Evolutionary conservation across 2,888 invertebrate genomes (phyloP).

Genomic region (Eupithecia subfuscata): DNA sequence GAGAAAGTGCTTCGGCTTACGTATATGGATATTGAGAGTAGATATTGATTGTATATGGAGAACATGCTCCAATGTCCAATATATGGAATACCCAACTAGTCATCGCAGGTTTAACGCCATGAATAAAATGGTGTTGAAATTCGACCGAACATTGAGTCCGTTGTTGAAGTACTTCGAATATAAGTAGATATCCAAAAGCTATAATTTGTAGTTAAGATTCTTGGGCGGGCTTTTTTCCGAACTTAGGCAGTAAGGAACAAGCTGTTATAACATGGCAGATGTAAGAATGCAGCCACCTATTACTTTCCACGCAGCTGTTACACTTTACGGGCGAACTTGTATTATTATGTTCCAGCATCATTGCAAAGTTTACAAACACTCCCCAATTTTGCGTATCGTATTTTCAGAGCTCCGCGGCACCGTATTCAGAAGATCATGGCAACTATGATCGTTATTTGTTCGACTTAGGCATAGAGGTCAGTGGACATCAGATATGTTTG

Average conservation of each 20-base stretch:
- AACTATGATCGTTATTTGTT: background rate
- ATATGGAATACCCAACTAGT: conserved; percentile 7
- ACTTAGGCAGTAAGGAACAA: background rate
- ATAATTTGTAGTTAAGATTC: background rate
- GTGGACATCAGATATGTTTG: background rate
- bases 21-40: no score
- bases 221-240: background rate
- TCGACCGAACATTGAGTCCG: background rate
- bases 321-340: conserved; percentile 76
- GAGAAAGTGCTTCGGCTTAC: background rate
- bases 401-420: background rate
- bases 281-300: conserved; percentile 53
- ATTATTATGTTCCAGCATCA: conserved; percentile 74
- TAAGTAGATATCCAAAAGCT: background rate
- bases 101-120: background rate
- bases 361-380: conserved; percentile 66
- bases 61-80: background rate
- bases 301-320: conserved; percentile 78
- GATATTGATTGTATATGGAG: no score
- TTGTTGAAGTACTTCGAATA: background rate
- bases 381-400: conserved; percentile 53
- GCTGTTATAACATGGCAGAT: conserved; percentile 9
- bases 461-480: background rate
- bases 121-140: background rate
- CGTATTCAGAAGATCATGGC: background rate